Percentiles rank a stretch among this genome's conserved stretches.
phyloP scores from a whole-genome alignment of 2,113 vertebrate species.

The Saguinus midas region DNA sequence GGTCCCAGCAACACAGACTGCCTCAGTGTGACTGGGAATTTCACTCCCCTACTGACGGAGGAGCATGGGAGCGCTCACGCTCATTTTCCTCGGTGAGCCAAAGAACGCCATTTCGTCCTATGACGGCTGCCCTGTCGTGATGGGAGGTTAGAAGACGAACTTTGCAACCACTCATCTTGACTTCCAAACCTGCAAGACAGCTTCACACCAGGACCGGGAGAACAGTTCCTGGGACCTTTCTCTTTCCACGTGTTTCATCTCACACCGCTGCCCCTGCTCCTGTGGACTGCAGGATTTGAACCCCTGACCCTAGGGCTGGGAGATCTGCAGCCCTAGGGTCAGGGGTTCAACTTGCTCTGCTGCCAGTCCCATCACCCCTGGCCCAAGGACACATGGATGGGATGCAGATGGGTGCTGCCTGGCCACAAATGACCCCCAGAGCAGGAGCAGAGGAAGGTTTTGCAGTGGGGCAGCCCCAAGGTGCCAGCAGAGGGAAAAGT shows the following conservation, averaged over 20 bases:
- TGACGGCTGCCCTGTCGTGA: not conserved
- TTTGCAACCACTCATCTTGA: not conserved
- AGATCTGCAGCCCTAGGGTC: too few relatives aligned
- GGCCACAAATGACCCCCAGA: not conserved
- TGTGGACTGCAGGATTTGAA: too few relatives aligned
- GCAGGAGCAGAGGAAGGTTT: not conserved
- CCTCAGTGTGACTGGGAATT: not conserved
- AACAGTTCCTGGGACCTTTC: not conserved
- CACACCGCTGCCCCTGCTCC: not conserved
- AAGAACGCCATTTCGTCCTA: not conserved
- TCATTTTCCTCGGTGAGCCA: not conserved
- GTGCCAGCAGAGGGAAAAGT: accelerated
- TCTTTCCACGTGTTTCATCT: too few relatives aligned
- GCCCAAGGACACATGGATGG: not conserved
- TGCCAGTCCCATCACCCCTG: not conserved
- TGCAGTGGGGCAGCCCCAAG: not conserved
- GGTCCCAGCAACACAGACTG: not conserved
- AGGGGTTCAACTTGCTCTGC: not conserved
- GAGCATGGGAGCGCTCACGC: too few relatives aligned
- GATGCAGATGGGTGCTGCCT: not conserved
- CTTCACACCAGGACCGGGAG: not conserved
- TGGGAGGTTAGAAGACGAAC: not conserved
- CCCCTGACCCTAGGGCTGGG: not conserved
- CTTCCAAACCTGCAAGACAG: not conserved
- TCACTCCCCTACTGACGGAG: not conserved